These are phyloP conservation scores for Metaphire vulgaris DNA, from an alignment of 1,140 invertebrate genomes.

Conservation along the genomic window DNA sequence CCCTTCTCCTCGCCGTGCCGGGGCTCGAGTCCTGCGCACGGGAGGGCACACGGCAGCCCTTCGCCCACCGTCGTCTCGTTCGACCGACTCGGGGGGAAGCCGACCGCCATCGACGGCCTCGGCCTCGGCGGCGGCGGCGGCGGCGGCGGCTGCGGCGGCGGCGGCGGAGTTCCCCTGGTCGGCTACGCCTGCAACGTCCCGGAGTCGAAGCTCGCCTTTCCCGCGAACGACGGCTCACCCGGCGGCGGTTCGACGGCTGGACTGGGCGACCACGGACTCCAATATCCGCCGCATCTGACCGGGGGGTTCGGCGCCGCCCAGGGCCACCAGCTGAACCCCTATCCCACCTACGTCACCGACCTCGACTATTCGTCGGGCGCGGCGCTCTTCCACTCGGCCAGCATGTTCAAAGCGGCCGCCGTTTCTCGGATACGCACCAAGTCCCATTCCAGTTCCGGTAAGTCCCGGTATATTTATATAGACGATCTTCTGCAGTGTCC, in stretches of 20 bases:
- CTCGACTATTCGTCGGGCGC: not conserved
- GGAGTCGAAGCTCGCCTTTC: not conserved
- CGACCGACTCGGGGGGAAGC: slow-evolving; percentile 1
- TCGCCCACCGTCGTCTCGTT: not conserved
- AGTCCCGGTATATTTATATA: not conserved
- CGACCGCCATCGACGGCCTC: not conserved
- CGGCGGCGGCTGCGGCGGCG: no score
- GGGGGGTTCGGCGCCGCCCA: not conserved
- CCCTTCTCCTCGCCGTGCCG: not conserved
- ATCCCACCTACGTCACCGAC: not conserved
- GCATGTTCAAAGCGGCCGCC: not conserved
- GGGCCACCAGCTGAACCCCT: not conserved
- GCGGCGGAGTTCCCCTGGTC: no score
- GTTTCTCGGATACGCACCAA: not conserved
- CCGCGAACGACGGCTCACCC: not conserved
- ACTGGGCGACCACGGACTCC: not conserved
- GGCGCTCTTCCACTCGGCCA: not conserved
- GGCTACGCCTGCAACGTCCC: not conserved
- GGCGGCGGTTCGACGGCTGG: no score
- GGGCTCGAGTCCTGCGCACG: not conserved
- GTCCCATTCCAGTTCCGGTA: not conserved
- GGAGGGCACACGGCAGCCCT: not conserved
- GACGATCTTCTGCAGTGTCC: no score
- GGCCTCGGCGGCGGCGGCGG: no score
- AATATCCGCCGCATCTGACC: not conserved